These are phyloP conservation scores for Ranitomeya variabilis DNA, from an alignment of 2,113 vertebrate genomes.

Conservation along the genomic window DNA sequence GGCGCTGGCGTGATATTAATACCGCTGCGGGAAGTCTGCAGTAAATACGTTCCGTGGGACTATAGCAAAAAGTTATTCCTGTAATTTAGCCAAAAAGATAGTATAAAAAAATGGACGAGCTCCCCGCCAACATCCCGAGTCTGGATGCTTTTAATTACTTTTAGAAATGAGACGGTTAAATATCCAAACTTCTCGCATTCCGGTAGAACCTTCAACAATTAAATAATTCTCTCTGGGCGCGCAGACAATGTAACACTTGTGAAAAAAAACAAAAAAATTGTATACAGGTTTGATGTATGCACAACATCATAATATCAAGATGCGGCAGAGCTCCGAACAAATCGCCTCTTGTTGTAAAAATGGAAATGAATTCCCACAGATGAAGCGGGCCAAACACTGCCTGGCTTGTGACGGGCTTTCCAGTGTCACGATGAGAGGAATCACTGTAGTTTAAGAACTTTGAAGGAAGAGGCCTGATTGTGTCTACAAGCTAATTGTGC, in stretches of 20 bases:
- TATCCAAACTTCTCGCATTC: not conserved
- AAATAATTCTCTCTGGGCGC: not conserved
- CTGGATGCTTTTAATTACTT: not conserved
- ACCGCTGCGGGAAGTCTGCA: too few relatives aligned
- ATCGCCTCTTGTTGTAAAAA: constrained; percentile 73
- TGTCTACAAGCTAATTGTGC: constrained; percentile 78
- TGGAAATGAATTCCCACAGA: constrained; percentile 77
- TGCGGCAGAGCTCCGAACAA: constrained; percentile 72
- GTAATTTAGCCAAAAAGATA: too few relatives aligned
- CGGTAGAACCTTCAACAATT: constrained; percentile 60
- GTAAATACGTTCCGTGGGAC: too few relatives aligned
- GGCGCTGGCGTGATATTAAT: too few relatives aligned
- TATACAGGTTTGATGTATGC: constrained; percentile 69
- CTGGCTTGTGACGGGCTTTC: constrained; percentile 71
- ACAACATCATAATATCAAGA: constrained; percentile 70
- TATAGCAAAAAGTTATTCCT: too few relatives aligned
- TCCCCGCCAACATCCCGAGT: too few relatives aligned
- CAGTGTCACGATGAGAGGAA: constrained; percentile 70
- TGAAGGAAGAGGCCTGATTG: constrained; percentile 78
- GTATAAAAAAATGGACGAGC: not conserved
- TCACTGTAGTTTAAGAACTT: constrained; percentile 74
- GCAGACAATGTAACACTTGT: constrained; percentile 74
- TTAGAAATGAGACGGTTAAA: not conserved
- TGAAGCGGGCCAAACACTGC: constrained; percentile 75
- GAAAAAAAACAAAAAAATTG: constrained; percentile 57